Percentiles rank a stretch among this genome's conserved stretches.
These are phyloP conservation scores for Columba guinea DNA, from an alignment of 2,797 vertebrate genomes.

Conservation along the genomic window DNA sequence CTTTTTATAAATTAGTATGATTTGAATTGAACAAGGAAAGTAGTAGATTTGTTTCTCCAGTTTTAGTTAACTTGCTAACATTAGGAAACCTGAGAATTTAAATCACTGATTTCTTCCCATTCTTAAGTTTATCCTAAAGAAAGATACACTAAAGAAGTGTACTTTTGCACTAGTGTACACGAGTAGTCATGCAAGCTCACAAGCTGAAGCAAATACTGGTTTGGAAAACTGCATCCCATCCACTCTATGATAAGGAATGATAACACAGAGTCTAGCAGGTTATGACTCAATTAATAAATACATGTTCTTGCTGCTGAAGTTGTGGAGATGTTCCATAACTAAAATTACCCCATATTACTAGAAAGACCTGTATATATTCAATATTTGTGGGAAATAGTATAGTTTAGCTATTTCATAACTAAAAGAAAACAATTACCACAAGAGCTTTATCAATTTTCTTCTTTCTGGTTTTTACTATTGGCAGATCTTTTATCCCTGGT, in stretches of 20 bases:
- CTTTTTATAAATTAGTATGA: not conserved
- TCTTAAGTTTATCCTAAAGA: not conserved
- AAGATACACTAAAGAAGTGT: not conserved
- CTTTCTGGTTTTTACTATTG: not conserved
- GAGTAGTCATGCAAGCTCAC: not conserved
- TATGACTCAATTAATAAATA: not conserved
- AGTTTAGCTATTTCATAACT: not conserved
- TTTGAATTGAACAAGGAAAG: not conserved
- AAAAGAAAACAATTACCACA: slow-evolving; percentile 31
- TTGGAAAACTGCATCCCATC: not conserved
- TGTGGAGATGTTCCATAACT: not conserved
- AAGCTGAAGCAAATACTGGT: not conserved
- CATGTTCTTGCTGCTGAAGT: not conserved
- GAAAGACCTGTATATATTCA: not conserved
- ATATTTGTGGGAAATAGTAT: not conserved
- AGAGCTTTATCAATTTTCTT: slow-evolving; percentile 5
- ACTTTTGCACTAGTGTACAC: not conserved
- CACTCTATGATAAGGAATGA: not conserved
- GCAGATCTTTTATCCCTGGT: slow-evolving; percentile 29
- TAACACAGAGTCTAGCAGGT: not conserved
- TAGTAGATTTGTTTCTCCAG: not conserved
- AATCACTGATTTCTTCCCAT: not conserved
- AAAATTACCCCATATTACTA: not conserved
- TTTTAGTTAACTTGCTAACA: not conserved
- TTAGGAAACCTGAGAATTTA: not conserved